Evolutionary conservation across 30 jellyfish, hydroid and myxozoan species (phyloP).

Genomic region (Pseudorhiza aurosa): DNA sequence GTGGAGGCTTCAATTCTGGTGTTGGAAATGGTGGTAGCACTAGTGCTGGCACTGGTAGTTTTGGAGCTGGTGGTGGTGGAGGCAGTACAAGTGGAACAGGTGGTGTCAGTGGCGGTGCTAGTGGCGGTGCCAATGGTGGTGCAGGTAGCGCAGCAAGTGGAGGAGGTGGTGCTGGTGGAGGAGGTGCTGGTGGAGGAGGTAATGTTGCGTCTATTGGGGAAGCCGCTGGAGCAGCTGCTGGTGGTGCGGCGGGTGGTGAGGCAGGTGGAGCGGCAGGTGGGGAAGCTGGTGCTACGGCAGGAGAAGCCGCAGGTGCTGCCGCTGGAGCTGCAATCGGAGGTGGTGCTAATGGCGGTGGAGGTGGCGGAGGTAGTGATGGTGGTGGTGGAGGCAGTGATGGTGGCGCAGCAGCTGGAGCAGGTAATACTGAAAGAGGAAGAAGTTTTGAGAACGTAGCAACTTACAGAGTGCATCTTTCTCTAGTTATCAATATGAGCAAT

Average conservation of each 20-base stretch:
- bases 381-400: conserved; percentile 47
- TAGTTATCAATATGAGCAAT: too few relatives aligned
- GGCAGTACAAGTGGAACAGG: too few relatives aligned
- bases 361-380: conserved; percentile 14
- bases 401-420: conserved; percentile 28
- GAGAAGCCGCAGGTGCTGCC: conserved; percentile 40
- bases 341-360: conserved; percentile 42
- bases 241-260: conserved; percentile 29
- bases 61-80: conserved; percentile 12
- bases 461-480: too few relatives aligned
- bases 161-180: conserved; percentile 37
- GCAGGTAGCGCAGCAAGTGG: conserved; percentile 28
- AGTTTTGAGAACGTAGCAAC: too few relatives aligned
- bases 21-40: conserved; percentile 26
- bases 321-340: conserved; percentile 61
- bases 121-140: conserved; percentile 32
- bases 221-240: conserved; percentile 52
- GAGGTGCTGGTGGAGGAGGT: conserved; percentile 14
- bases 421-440: neutral
- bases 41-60: conserved; percentile 18
- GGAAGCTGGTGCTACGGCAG: conserved; percentile 55
- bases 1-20: neutral
- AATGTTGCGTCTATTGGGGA: conserved; percentile 46
- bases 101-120: conserved; percentile 54
- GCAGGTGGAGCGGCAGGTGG: conserved; percentile 32